These are phyloP conservation scores for Capricornis sumatraensis DNA, from an alignment of 2,113 vertebrate species.

Conservation along the genomic window DNA sequence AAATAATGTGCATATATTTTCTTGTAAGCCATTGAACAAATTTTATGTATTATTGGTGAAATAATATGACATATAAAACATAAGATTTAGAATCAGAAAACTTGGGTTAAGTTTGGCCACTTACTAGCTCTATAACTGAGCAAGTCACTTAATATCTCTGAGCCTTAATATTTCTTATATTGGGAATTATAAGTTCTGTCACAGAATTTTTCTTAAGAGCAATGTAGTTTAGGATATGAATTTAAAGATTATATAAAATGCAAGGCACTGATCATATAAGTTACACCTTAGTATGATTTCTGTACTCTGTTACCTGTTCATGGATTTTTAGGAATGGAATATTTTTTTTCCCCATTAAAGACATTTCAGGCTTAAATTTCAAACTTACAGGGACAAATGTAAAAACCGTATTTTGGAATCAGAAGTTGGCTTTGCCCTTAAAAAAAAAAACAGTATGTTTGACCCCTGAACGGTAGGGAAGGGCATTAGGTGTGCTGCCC, in stretches of 20 bases:
- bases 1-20: not conserved
- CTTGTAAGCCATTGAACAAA: not conserved
- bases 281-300: not conserved
- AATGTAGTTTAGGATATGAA: not conserved
- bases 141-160: not conserved
- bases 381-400: not conserved
- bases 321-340: conserved; percentile 12
- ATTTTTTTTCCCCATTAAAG: not conserved
- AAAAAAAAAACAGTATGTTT: not conserved
- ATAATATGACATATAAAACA: not conserved
- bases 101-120: conserved; percentile 1
- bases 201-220: not conserved
- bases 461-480: not conserved
- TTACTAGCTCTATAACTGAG: not conserved
- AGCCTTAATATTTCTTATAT: not conserved
- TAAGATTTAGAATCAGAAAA: not conserved
- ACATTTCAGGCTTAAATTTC: not conserved
- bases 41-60: not conserved
- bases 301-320: not conserved
- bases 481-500: not conserved
- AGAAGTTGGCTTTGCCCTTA: not conserved
- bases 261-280: not conserved
- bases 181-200: not conserved
- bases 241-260: conserved; percentile 2
- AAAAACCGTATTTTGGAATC: not conserved